These are phyloP conservation scores for Nematostella vectensis DNA, from an alignment of 92 coral and sea anemone genomes.

Conservation along the genomic window DNA sequence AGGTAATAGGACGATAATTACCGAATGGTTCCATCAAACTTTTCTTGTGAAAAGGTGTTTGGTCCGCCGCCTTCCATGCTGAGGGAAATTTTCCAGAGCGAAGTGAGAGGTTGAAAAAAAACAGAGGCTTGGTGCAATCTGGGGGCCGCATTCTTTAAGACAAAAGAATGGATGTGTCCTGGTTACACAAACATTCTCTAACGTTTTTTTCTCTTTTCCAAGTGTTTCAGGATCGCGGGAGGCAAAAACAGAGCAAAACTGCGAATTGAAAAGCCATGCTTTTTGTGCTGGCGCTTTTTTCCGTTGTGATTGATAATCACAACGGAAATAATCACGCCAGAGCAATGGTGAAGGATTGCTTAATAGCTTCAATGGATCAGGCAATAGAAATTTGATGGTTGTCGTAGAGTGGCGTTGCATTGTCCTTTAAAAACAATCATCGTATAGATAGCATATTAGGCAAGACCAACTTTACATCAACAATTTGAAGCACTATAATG, in stretches of 20 bases:
- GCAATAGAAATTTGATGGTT: too few relatives aligned
- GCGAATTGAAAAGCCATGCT: not conserved
- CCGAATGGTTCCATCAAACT: not conserved
- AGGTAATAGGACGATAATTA: not conserved
- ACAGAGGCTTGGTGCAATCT: not conserved
- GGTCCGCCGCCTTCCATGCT: not conserved
- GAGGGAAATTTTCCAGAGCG: not conserved
- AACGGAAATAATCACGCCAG: not conserved
- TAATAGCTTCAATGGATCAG: too few relatives aligned
- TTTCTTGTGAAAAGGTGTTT: not conserved
- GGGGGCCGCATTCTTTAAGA: not conserved
- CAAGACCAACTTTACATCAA: too few relatives aligned
- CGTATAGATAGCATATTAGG: too few relatives aligned
- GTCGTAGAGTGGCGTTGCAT: too few relatives aligned
- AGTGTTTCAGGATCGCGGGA: not conserved
- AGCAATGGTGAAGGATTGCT: not conserved
- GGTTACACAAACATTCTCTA: not conserved
- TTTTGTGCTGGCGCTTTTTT: not conserved
- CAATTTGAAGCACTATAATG: too few relatives aligned
- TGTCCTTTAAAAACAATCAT: too few relatives aligned
- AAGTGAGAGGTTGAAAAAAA: not conserved
- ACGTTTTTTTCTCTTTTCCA: not conserved
- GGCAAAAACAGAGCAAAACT: not conserved
- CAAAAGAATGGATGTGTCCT: not conserved
- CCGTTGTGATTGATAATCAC: not conserved